These are phyloP conservation scores for Sycophila texana DNA, from an alignment of 2,888 invertebrate genomes.

Conservation along the genomic window DNA sequence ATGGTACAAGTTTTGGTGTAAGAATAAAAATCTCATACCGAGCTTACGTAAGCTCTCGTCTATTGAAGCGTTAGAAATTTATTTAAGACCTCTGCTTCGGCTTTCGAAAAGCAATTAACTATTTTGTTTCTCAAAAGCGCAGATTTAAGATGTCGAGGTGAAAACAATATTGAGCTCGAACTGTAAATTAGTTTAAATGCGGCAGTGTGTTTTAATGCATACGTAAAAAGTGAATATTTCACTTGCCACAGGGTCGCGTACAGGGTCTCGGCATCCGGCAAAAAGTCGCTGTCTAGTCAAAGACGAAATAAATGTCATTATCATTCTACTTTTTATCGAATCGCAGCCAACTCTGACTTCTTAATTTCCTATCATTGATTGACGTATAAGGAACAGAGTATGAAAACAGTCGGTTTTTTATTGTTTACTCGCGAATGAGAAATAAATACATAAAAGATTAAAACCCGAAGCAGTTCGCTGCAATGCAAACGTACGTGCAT, in stretches of 20 bases:
- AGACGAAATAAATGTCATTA: conserved; percentile 40
- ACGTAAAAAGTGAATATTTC: conserved; percentile 13
- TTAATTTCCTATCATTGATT: conserved; percentile 23
- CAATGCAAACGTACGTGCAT: background rate
- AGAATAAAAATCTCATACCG: too few species aligned
- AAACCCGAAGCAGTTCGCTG: too few species aligned
- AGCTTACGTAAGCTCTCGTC: too few species aligned
- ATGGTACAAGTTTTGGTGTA: too few species aligned
- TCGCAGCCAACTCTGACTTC: background rate
- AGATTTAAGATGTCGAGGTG: background rate
- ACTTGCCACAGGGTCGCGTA: conserved; percentile 27
- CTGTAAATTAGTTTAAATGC: conserved; percentile 6
- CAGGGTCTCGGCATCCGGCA: conserved; percentile 17
- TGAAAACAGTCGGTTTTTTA: background rate
- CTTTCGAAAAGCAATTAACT: background rate
- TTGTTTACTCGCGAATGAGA: background rate
- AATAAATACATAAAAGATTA: too few species aligned
- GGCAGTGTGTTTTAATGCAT: background rate
- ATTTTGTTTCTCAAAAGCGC: background rate
- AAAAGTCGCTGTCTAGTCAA: conserved; percentile 11
- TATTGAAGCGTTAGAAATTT: too few species aligned
- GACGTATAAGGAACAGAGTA: conserved; percentile 11
- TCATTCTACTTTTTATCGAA: conserved; percentile 12
- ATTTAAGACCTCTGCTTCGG: too few species aligned
- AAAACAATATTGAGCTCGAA: background rate